Base-by-base conservation (phyloP, 2,888 invertebrate species). In the Tachystola acroxantha region DNA sequence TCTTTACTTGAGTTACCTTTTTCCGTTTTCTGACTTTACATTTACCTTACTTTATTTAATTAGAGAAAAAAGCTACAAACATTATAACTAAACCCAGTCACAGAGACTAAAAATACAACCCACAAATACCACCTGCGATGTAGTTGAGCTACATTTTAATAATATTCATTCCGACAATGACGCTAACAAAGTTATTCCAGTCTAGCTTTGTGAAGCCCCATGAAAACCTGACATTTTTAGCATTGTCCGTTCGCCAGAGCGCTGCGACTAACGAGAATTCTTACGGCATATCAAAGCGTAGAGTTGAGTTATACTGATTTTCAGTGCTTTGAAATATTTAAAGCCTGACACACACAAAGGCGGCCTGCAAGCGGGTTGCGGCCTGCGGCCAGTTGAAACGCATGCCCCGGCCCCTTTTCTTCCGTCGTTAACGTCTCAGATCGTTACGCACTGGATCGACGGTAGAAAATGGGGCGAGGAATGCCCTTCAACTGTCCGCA, bases 151-250 rank as follows among this genome's bases (percentile, higher is more conserved):
- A 35, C 32, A 34, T 38, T 36, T 49, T 50, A 44, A 45, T 44
- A 46, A 46, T 49, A 54, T 51, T 55, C 36, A 43, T 53, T 57
- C 41, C 31, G 45, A 55, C 48, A 62, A 50, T 48, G 46, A 53
- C 46, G 52, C 42, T 51, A 52, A 53, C 56, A 48, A 51, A 63
- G 51, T 55, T 60, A 60, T 58, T 61, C 46, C 47, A 48, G 48
- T 48, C 47, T 33, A 41, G 49, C 40, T 51, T 41, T 52, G 48
- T 45, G 41, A 45, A 35, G 33, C 39, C 27, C 36, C 11, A 42
- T 42, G 38, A 39, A 44, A 52, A 32, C 43, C 43, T 51, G 59
- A 40, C 54, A 53, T 61, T 58, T 57, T 56, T 50, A 48, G 46
- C 59, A 57, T 53, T 53, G 53, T 53, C 50, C 42, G 37, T 37